Conservation (phyloP, 2,797 vertebrate species). For the Sphaeramia orbicularis region DNA sequence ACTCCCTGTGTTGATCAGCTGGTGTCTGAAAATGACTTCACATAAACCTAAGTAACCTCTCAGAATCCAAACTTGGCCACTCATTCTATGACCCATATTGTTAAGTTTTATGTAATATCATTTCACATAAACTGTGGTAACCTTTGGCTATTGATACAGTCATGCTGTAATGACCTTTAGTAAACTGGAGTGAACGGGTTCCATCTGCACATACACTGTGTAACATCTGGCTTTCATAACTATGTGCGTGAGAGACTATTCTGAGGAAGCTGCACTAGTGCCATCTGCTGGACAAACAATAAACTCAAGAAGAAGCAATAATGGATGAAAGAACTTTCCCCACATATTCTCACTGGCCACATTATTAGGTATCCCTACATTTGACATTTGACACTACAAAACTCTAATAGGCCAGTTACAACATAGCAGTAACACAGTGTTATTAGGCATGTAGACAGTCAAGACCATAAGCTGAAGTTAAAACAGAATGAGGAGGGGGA, state of each 20-base stretch:
- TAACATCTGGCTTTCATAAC: conserved; percentile 10
- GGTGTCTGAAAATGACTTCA: no score
- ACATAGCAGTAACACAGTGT: no score
- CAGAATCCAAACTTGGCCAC: not conserved
- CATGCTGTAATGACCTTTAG: conserved; percentile 20
- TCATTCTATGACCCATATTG: conserved; percentile 8
- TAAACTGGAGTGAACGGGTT: conserved; percentile 33
- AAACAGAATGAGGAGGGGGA: no score
- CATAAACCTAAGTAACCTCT: conserved; percentile 29
- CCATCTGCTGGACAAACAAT: conserved; percentile 57
- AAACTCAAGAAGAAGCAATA: conserved; percentile 5
- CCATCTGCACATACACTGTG: not conserved
- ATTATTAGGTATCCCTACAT: not conserved
- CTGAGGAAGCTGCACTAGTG: not conserved
- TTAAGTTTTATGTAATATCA: not conserved
- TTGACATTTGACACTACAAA: no score
- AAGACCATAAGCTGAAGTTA: no score
- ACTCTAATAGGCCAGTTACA: no score
- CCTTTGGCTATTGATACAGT: conserved; percentile 5
- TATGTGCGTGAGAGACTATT: not conserved
- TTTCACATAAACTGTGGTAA: conserved; percentile 17
- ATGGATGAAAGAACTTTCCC: no score
- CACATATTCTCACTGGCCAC: not conserved
- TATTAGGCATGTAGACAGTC: no score
- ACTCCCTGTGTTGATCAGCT: no score